These are phyloP conservation scores for Aphodius granarius DNA, from an alignment of 2,888 invertebrate genomes.

Conservation along the genomic window DNA sequence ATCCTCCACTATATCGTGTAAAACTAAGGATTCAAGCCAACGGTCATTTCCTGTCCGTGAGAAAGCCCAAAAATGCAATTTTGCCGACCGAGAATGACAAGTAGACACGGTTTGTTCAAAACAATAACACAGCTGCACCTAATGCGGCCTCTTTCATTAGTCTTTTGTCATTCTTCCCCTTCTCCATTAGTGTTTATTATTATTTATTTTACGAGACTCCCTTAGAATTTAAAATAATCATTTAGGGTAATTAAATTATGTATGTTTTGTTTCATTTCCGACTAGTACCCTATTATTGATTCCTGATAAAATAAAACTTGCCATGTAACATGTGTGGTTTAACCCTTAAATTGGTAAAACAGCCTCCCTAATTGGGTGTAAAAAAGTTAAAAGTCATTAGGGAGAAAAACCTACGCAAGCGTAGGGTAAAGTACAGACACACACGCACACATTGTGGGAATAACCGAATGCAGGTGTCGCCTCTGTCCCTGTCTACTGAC, in stretches of 20 bases:
- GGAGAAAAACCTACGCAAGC: background rate
- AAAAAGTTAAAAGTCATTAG: background rate
- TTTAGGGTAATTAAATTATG: too few relatives aligned
- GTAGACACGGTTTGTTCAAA: constrained; percentile 26
- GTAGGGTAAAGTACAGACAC: background rate
- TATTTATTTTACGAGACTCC: too few relatives aligned
- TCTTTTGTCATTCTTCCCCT: background rate
- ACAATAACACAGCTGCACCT: constrained; percentile 18
- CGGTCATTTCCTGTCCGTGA: constrained; percentile 37
- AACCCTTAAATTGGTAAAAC: background rate
- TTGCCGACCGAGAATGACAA: constrained; percentile 32
- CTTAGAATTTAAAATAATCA: too few relatives aligned
- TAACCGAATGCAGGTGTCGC: background rate
- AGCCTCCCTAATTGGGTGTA: background rate
- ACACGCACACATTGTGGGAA: background rate
- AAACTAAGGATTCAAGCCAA: constrained; percentile 30
- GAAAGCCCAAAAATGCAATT: constrained; percentile 38
- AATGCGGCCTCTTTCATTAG: background rate
- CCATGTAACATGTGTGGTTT: background rate
- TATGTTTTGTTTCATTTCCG: too few relatives aligned
- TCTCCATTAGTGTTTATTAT: background rate
- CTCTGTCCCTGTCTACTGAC: background rate
- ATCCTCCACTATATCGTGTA: background rate
- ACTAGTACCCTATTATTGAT: too few relatives aligned
- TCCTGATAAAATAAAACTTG: background rate